A percentile compares a stretch with the other conserved stretches of the same genome.
Conservation (phyloP, 2,113 vertebrate genomes). For the Hemichromis elongatus region DNA sequence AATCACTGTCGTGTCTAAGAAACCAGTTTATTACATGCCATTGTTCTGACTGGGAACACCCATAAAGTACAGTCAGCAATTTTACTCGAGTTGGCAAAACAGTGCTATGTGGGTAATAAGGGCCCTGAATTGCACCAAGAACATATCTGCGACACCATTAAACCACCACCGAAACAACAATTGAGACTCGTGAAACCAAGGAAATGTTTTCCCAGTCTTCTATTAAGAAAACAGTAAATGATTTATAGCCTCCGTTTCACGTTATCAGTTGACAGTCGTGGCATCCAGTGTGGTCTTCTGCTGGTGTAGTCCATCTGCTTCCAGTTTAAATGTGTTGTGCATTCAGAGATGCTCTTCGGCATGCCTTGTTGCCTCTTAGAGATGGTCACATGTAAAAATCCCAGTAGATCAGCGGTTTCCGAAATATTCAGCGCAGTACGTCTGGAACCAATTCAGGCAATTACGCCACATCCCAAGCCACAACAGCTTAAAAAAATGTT, state of each 20-base stretch:
- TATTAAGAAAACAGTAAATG: too few species aligned
- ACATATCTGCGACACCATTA: neutral
- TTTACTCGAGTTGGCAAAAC: neutral
- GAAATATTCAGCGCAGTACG: neutral
- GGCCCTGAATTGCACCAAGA: neutral
- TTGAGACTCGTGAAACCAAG: neutral
- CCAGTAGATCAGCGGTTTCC: neutral
- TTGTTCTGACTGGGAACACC: neutral
- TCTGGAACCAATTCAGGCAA: neutral
- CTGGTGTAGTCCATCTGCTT: neutral
- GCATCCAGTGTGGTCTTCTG: neutral
- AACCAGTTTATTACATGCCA: neutral
- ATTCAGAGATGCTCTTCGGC: neutral
- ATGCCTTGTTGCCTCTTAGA: neutral
- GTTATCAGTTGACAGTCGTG: neutral
- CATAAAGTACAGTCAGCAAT: neutral
- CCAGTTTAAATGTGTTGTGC: neutral
- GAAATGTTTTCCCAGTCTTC: neutral
- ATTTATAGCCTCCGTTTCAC: neutral
- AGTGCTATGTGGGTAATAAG: neutral
- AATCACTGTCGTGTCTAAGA: neutral
- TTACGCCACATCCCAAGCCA: neutral
- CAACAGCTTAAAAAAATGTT: constrained; percentile 30
- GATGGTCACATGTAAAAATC: neutral
- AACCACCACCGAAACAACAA: neutral